Conservation (phyloP, 2,888 invertebrate species). For the Orthosia cruda region DNA sequence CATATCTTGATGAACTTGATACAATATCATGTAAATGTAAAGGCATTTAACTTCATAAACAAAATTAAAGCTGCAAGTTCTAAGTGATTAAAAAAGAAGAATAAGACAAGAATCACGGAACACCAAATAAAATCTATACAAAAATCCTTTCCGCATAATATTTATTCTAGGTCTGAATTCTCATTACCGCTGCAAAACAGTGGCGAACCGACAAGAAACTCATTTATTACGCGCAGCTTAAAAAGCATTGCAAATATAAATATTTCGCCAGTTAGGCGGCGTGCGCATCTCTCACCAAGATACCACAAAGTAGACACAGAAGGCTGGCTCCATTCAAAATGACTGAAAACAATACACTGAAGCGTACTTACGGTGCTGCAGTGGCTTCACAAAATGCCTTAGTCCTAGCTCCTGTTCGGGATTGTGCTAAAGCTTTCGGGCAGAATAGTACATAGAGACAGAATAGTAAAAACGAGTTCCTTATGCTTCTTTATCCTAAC, state of each 20-base stretch:
- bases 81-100: no score
- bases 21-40: no score
- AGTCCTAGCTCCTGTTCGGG: background rate
- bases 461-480: background rate
- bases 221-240: conserved; percentile 39
- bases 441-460: no score
- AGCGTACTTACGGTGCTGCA: background rate
- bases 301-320: background rate
- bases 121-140: background rate
- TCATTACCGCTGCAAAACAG: conserved; percentile 31
- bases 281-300: conserved; percentile 11
- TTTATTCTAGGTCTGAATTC: conserved; percentile 30
- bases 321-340: background rate
- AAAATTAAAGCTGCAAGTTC: background rate
- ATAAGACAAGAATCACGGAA: background rate
- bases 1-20: no score
- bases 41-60: background rate
- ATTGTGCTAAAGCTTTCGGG: background rate
- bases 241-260: conserved; percentile 51
- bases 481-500: no score
- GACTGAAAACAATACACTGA: background rate
- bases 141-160: conserved; percentile 2
- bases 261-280: conserved; percentile 34
- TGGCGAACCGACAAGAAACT: conserved; percentile 30
- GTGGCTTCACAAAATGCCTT: no score